phyloP scores from a whole-genome alignment of 2,113 vertebrate species.

The Epinephelus fuscoguttatus region DNA sequence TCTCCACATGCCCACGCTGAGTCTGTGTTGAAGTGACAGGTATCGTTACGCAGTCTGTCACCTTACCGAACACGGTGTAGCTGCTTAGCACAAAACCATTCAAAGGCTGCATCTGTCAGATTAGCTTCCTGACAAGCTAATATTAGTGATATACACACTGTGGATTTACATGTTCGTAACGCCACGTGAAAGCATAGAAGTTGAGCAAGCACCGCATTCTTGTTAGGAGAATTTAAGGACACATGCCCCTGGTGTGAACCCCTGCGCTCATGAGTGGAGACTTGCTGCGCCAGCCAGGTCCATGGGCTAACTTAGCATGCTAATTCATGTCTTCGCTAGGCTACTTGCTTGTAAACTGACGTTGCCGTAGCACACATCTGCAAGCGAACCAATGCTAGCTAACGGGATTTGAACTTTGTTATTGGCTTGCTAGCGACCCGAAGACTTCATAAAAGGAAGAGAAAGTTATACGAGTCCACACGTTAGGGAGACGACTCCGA shows the following conservation, averaged over 20 bases:
- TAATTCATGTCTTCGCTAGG: conserved; percentile 72
- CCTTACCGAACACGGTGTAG: conserved; percentile 48
- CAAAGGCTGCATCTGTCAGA: conserved; percentile 33
- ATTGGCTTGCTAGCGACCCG: conserved; percentile 42
- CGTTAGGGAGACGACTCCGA: neutral
- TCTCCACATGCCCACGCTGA: conserved; percentile 7
- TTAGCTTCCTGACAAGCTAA: conserved; percentile 65
- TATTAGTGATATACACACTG: conserved; percentile 29
- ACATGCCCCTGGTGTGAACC: conserved; percentile 77
- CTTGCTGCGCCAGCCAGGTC: conserved; percentile 65
- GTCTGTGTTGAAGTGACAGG: conserved; percentile 49
- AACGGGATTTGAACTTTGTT: conserved; percentile 76
- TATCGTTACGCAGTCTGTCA: conserved; percentile 59
- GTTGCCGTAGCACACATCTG: conserved; percentile 70
- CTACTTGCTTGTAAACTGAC: conserved; percentile 69
- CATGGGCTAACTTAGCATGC: conserved; percentile 80
- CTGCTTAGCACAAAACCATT: conserved; percentile 59
- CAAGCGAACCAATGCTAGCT: conserved; percentile 60
- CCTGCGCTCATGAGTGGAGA: conserved; percentile 47
- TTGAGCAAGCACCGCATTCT: conserved; percentile 6
- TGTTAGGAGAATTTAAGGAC: conserved; percentile 56
- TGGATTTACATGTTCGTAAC: neutral
- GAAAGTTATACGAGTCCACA: conserved; percentile 57
- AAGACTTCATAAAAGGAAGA: conserved; percentile 44
- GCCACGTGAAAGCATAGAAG: neutral